Base-by-base conservation (phyloP, 2,888 invertebrate genomes). In the Germaria angustata region DNA sequence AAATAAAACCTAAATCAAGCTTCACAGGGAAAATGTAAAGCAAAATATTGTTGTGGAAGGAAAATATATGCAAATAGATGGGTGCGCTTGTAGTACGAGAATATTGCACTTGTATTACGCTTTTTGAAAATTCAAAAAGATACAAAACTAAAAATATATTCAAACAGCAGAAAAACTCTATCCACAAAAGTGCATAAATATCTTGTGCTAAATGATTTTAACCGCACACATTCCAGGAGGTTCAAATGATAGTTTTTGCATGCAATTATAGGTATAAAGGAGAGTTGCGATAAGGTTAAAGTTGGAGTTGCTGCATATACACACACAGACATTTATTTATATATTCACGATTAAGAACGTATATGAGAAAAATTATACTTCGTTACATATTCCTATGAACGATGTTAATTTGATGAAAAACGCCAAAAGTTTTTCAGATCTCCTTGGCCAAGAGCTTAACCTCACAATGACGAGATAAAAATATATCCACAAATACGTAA, bases 171-270 rank as follows among this genome's bases (percentile, higher is more conserved):
- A 65, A 44, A 32, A 53, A 68, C 59, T 61, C 49, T 39, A 53
- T 61, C n/a, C 59, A 51, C 41, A 81, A 77, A 81, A 81, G 53
- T 77, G 76, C 76, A 81, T 76, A 81, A 81, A 76, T 77, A 77
- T 77, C 66, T 44, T 28, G 77, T 49, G 72, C 68, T 77, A 73
- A 77, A 81, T 68, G 77, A 68, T 77, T 81, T 73, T 68, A 72
- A 77, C 77, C 81, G 61, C 71, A 53, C 8, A 81, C 59, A 76
- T 46, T 71, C 41, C 41, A 49, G 65, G 24, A 71, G 65, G 22
- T 59, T 71, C 41, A 76, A 65, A 65, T 57, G 57, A 59, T 59
- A 63, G 57, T 71, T 78, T 55, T 20, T 63, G 53, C 9, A 46
- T 55, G 63, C 20, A 71, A 63, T 78, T 69, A 71, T 46, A 24